Percentiles rank a stretch among this genome's conserved stretches.
Evolutionary conservation across 23 tunicate genomes (phyloP).

Genomic region (Trididemnum nubilum): DNA sequence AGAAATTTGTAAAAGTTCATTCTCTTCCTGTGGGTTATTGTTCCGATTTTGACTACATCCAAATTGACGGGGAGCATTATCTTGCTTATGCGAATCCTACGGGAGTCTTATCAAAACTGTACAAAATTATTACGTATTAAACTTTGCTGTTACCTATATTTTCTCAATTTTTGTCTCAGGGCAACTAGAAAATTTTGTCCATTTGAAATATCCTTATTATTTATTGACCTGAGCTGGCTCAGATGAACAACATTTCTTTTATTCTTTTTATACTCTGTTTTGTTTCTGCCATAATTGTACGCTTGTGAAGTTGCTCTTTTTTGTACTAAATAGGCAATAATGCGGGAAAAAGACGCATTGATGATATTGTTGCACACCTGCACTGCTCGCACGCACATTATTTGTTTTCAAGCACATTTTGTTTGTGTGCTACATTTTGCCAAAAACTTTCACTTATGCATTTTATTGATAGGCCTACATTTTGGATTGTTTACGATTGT

Average conservation of each 20-base stretch:
- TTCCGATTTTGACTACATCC: conserved; percentile 57
- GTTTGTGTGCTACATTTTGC: too few species aligned
- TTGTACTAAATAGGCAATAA: too few species aligned
- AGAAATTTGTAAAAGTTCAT: conserved; percentile 59
- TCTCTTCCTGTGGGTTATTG: conserved; percentile 39
- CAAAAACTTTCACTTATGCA: too few species aligned
- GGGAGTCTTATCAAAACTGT: conserved; percentile 35
- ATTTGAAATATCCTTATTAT: neutral
- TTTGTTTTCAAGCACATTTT: too few species aligned
- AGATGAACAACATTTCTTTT: neutral
- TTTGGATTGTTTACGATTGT: too few species aligned
- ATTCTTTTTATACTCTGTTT: neutral
- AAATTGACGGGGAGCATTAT: conserved; percentile 51
- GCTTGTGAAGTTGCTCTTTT: neutral
- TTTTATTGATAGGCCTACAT: too few species aligned
- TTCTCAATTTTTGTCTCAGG: neutral
- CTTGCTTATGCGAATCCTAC: conserved; percentile 45
- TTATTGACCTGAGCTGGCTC: conserved; percentile 12
- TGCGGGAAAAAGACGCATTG: too few species aligned
- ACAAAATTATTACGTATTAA: conserved; percentile 56
- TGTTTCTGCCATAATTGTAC: neutral
- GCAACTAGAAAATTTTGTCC: neutral
- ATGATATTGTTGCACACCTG: too few species aligned
- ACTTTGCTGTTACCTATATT: conserved; percentile 1
- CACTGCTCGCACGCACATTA: too few species aligned